Percentiles rank a stretch among this genome's conserved stretches.
phyloP scores from a whole-genome alignment of 2,113 vertebrate species.

The Eudyptes chrysolophus region DNA sequence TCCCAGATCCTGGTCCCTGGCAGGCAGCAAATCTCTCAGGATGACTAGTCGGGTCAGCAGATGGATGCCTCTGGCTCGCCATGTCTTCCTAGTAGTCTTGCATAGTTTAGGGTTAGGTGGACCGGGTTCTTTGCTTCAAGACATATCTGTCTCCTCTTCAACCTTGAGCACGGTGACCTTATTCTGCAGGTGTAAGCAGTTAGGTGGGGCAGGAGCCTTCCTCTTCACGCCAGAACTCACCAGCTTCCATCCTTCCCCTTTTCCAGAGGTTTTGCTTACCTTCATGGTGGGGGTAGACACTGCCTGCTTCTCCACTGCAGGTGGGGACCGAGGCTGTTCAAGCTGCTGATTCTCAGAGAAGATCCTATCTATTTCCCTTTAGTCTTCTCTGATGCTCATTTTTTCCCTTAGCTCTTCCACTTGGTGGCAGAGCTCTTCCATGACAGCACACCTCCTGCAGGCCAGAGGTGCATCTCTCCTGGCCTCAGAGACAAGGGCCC shows the following conservation, averaged over 20 bases:
- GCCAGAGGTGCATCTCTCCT: neutral
- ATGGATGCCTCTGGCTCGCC: neutral
- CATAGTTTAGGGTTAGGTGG: neutral
- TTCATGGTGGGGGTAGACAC: rapidly evolving
- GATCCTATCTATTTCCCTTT: neutral
- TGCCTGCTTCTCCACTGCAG: neutral
- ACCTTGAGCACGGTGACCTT: neutral
- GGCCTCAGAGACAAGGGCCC: neutral
- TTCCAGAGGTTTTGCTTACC: neutral
- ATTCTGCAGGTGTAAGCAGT: neutral
- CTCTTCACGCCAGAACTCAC: neutral
- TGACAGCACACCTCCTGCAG: rapidly evolving
- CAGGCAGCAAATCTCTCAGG: neutral
- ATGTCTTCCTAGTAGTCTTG: neutral
- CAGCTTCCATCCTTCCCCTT: neutral
- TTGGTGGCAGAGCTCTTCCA: neutral
- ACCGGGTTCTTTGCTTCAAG: neutral
- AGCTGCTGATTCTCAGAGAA: neutral
- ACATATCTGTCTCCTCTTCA: neutral
- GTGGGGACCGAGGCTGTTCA: neutral
- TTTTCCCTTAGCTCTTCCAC: neutral
- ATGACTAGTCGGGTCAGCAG: neutral
- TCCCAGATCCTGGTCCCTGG: neutral
- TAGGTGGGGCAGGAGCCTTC: neutral
- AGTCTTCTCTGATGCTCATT: neutral